Evolutionary conservation across 1,140 invertebrate species (phyloP), one percentile per base, ranked within the genome.

Genomic region (Aphaenogaster floridana): DNA sequence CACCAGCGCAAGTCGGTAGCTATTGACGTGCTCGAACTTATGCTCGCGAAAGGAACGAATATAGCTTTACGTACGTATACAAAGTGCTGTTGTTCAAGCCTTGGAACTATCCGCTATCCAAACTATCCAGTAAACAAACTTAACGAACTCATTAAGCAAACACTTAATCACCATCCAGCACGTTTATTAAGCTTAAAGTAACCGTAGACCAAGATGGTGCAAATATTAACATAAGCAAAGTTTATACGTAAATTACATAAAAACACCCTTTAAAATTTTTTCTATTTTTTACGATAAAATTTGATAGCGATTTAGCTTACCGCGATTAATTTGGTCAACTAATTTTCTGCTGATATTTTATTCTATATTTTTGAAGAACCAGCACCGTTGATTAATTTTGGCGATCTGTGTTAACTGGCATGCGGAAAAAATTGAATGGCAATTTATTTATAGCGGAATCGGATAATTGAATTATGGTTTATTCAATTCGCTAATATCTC

Each of bases 51-150:
- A 84, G 69, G 57, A 84, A 83, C 42, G 59, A 66, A 66, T 79
- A 48, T 57, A 71, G 54, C 68, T 72, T 50, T 84, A 61, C 17
- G 50, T 83, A 54, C 34, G 48, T 81, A 48, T 74, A 84, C 71
- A 84, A 61, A 74, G 69, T 61, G 57, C 50, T 81, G 79, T 84
- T 74, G 69, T 84, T 84, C 36, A 17, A 83, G 54, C 54, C 68
- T 48, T 28, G 54, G 7, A 74, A 84, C 69, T 74, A 84, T 74
- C 69, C 69, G 54, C 69, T 76, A 74, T 74, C 80, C 42, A 50
- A 84, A 84, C 80, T 84, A 84, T 84, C 54, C 80, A 50, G 39
- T 64, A 76, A 74, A 74, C 54, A 84, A 84, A 84, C 80, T 84
- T 74, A 74, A 84, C 69, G 54, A 74, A 84, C 69, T 84, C 80